Evolutionary conservation across 2,113 vertebrate genomes (phyloP).

Genomic region (Cephalopholis sonnerati): DNA sequence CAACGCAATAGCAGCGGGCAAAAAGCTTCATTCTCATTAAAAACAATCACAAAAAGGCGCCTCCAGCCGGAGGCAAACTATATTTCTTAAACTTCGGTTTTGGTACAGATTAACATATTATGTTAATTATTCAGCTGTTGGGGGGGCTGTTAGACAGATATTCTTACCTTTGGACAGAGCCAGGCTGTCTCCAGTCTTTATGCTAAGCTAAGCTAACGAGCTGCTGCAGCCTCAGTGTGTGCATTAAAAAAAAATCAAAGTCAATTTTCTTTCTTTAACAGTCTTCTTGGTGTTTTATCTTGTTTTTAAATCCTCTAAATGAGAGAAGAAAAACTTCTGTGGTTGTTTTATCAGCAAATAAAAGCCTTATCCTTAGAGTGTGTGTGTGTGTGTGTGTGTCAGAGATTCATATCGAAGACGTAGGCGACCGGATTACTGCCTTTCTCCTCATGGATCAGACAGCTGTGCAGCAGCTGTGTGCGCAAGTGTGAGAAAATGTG

Average conservation of each 20-base stretch:
- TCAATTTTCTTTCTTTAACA: too few species aligned
- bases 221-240: too few species aligned
- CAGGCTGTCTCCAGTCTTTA: background rate
- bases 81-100: too few species aligned
- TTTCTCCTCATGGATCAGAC: slow-evolving; percentile 63
- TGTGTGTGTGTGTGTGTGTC: slow-evolving; percentile 14
- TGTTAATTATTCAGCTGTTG: too few species aligned
- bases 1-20: too few species aligned
- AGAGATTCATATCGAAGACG: slow-evolving; percentile 61
- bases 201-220: slow-evolving; percentile 1
- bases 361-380: slow-evolving; percentile 13
- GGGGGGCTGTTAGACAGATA: too few species aligned
- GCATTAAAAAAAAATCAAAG: too few species aligned
- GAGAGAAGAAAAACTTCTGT: slow-evolving; percentile 47
- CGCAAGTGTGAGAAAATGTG: slow-evolving; percentile 68
- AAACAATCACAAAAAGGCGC: too few species aligned
- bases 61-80: too few species aligned
- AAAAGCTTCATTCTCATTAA: too few species aligned
- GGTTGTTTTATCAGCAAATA: slow-evolving; percentile 56
- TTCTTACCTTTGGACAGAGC: background rate
- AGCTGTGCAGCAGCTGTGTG: slow-evolving; percentile 80
- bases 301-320: slow-evolving; percentile 42
- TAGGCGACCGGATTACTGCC: slow-evolving; percentile 57
- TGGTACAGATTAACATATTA: too few species aligned
- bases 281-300: slow-evolving; percentile 19